Evolutionary conservation across 2,888 invertebrate genomes (phyloP).

Genomic region (Dasypolia templi): DNA sequence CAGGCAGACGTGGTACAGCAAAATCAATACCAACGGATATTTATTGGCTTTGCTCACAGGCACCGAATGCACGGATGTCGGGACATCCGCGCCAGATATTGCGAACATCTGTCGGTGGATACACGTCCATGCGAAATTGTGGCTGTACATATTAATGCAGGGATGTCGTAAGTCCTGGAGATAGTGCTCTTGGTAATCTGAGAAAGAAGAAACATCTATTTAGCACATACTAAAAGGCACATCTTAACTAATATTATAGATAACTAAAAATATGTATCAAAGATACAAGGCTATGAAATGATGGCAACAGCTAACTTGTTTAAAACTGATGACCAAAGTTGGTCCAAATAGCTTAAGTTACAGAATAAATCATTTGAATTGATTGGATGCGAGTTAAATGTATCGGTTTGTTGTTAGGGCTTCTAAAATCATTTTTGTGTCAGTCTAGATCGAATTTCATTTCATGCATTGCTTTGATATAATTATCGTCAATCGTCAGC

Average conservation of each 20-base stretch:
- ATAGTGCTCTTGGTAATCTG: neutral
- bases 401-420: neutral
- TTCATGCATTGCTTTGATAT: neutral
- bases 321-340: neutral
- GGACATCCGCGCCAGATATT: conserved; percentile 58
- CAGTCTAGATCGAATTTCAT: neutral
- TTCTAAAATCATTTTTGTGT: neutral
- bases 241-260: no score
- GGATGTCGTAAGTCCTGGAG: conserved; percentile 15
- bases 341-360: neutral
- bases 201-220: no score
- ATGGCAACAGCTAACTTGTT: no score
- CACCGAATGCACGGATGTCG: conserved; percentile 30
- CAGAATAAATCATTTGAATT: neutral
- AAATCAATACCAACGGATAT: conserved; percentile 63
- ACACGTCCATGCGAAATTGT: conserved; percentile 52
- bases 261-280: no score
- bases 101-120: conserved; percentile 57
- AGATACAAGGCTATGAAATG: neutral
- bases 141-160: conserved; percentile 36
- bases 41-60: conserved; percentile 62
- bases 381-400: neutral
- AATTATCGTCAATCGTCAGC: no score
- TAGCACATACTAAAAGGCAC: no score
- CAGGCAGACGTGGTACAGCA: conserved; percentile 44